Percentiles rank a stretch among this genome's conserved stretches.
These are phyloP conservation scores for Mormyrops boulengeri DNA, from an alignment of 2,797 vertebrate genomes.

Conservation along the genomic window DNA sequence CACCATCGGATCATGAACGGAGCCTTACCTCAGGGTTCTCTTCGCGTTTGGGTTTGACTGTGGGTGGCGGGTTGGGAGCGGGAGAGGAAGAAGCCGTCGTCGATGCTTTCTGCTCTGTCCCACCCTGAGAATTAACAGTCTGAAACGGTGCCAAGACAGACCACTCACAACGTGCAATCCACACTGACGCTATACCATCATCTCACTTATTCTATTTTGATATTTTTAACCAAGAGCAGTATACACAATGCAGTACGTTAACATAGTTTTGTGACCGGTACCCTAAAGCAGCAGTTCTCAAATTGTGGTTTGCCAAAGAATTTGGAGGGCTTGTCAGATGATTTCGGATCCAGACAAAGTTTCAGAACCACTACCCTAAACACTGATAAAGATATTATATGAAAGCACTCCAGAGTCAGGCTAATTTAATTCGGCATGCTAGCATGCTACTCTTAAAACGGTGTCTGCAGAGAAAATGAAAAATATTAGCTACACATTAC, in stretches of 20 bases:
- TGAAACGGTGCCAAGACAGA: slow-evolving; percentile 33
- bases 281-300: not conserved
- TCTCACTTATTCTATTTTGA: not conserved
- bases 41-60: slow-evolving; percentile 69
- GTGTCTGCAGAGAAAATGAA: not conserved
- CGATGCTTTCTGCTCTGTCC: slow-evolving; percentile 69
- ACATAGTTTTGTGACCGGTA: not conserved
- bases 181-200: not conserved
- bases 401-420: not conserved
- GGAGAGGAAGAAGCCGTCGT: slow-evolving; percentile 58
- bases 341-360: not conserved
- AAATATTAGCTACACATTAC: not conserved
- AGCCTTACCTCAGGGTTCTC: slow-evolving; percentile 74
- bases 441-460: not conserved
- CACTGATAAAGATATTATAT: not conserved
- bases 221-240: not conserved
- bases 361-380: not conserved
- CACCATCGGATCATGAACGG: not conserved
- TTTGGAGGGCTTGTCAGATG: not conserved
- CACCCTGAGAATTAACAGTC: slow-evolving; percentile 69
- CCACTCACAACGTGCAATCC: not conserved
- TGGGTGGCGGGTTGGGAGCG: slow-evolving; percentile 40
- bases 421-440: not conserved
- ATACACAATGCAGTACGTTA: not conserved
- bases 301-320: not conserved